Conservation (phyloP, 2,113 vertebrate species). For the Solea solea region DNA sequence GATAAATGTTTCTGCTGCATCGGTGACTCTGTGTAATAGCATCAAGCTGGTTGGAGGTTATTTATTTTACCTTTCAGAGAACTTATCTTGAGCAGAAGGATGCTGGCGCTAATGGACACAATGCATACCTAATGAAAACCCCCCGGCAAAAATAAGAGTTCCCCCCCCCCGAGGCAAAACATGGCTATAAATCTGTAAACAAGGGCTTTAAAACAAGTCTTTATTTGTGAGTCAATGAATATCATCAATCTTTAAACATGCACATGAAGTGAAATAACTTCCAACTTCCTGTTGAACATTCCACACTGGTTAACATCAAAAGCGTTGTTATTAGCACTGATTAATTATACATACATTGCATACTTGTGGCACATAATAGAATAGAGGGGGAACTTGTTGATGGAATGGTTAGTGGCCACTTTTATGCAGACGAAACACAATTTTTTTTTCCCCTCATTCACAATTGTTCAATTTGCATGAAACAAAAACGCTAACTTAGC, state of each 20-base stretch:
- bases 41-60: conserved; percentile 24
- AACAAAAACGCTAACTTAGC: conserved; percentile 68
- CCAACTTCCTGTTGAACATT: conserved; percentile 41
- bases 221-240: conserved; percentile 51
- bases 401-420: conserved; percentile 56
- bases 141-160: conserved; percentile 7
- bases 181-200: conserved; percentile 62
- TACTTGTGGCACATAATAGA: conserved; percentile 38
- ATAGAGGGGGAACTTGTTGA: conserved; percentile 37
- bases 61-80: conserved; percentile 57
- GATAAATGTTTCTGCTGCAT: conserved; percentile 17
- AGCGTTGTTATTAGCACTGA: conserved; percentile 47
- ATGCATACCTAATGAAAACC: conserved; percentile 56
- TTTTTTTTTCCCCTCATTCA: conserved; percentile 25
- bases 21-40: conserved; percentile 24
- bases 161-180: conserved; percentile 24
- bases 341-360: conserved; percentile 59
- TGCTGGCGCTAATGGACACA: conserved; percentile 44
- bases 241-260: conserved; percentile 62
- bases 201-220: conserved; percentile 49
- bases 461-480: conserved; percentile 68
- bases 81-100: conserved; percentile 46
- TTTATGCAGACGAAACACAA: conserved; percentile 64
- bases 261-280: conserved; percentile 47
- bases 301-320: conserved; percentile 55